These are phyloP conservation scores for Condylostylus longicornis DNA, from an alignment of 1,140 invertebrate species.

Conservation along the genomic window DNA sequence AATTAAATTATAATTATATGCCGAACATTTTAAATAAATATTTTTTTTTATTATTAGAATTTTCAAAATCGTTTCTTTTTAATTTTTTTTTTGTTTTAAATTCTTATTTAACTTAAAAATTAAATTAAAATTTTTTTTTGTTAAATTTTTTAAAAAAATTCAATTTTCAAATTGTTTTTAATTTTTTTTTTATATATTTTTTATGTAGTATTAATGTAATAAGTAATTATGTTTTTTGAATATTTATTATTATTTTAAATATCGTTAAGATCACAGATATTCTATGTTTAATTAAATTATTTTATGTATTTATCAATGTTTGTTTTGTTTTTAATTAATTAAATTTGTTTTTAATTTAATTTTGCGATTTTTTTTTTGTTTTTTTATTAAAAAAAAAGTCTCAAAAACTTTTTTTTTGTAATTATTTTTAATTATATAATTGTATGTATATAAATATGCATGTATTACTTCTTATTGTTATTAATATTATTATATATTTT, in stretches of 20 bases:
- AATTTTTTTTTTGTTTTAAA: too few relatives aligned
- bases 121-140: too few relatives aligned
- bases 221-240: constrained; percentile 4
- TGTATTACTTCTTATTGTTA: too few relatives aligned
- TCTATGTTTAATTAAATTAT: constrained; percentile 21
- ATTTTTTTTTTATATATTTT: not conserved
- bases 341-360: constrained; percentile 2
- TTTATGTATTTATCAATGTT: constrained; percentile 10
- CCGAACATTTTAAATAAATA: too few relatives aligned
- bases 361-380: constrained; percentile 6
- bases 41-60: too few relatives aligned
- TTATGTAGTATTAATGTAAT: not conserved
- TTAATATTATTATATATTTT: too few relatives aligned
- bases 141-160: too few relatives aligned
- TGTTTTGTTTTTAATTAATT: constrained; percentile 16
- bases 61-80: too few relatives aligned
- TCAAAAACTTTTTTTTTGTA: constrained; percentile 20
- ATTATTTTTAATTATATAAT: constrained; percentile 5
- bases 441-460: constrained; percentile 1
- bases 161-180: too few relatives aligned
- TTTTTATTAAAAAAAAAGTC: constrained; percentile 18
- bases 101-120: too few relatives aligned
- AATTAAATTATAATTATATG: too few relatives aligned
- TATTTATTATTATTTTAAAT: constrained; percentile 16
- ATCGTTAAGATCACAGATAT: constrained; percentile 34